Evolutionary conservation across 2,888 invertebrate species (phyloP), one percentile per base, ranked within the genome.

Genomic region (Resseliella maxima): DNA sequence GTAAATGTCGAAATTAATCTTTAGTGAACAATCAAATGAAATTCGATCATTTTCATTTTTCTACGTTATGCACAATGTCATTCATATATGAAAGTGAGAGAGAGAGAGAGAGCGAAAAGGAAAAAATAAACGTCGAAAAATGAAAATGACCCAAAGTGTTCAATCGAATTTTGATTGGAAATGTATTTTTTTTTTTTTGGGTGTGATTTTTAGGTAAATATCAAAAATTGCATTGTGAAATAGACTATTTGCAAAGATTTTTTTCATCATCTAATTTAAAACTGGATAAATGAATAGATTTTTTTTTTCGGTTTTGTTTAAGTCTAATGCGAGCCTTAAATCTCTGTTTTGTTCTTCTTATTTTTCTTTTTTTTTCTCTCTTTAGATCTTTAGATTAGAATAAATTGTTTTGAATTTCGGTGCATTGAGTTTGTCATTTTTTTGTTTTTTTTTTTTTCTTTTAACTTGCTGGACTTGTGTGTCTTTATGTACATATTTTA

Each of bases 381-480:
- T 50, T 6, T 50, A 21, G 3, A 21, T 12, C 50, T 50, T 59
- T 59, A 59, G 31, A 72, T 31, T 72, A 72, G 72, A 72, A 27
- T 72, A 72, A 31, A 72, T 72, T 59, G 24, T 59, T 59, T 72
- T 72, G 72, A 35, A 72, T 27, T 72, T 72, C 31, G 72, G 72
- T 72, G 72, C 72, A 72, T 12, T 72, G 72, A 72, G 31, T 72
- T 59, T 50, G 50, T n/a, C n/a, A n/a, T n/a, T n/a, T n/a, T n/a
- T 18, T 18, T 50, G 41, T 41, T 41, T 18, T 18, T 50, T 5
- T 27, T 31, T 35, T 12, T 27, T 72, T n/a, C n/a, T n/a, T n/a
- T n/a, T n/a, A n/a, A n/a, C n/a, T n/a, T 31, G 72, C 72, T 72
- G 72, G 72, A 72, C 72, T 72, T 72, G 59, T 72, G 72, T 72